Evolutionary conservation across 1,140 invertebrate species (phyloP).

Genomic region (Hylaeus volcanicus): DNA sequence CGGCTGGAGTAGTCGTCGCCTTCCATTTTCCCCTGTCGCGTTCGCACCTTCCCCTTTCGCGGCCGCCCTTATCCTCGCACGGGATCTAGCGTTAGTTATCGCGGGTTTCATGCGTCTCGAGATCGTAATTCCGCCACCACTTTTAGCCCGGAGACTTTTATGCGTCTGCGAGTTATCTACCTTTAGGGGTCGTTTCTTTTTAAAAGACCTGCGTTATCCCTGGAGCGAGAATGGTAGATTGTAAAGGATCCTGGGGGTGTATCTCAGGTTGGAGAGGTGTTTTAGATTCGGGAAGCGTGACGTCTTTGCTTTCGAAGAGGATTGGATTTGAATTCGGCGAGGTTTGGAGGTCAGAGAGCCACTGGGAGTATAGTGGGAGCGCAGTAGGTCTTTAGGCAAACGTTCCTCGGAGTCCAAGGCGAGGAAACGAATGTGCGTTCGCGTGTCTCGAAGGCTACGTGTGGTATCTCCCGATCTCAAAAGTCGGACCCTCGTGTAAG

Average conservation of each 20-base stretch:
- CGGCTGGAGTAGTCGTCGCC: constrained; percentile 11
- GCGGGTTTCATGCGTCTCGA: neutral
- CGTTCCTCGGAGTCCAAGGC: too few species aligned
- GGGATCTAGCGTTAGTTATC: constrained; percentile 28
- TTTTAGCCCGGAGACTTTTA: constrained; percentile 41
- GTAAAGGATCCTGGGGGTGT: too few species aligned
- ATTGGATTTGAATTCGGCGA: too few species aligned
- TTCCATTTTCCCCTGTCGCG: constrained; percentile 38
- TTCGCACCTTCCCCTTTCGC: constrained; percentile 14
- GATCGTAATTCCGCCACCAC: constrained; percentile 16
- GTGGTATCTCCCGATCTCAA: constrained; percentile 52
- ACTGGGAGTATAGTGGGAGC: too few species aligned
- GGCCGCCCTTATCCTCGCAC: neutral
- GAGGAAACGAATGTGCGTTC: too few species aligned
- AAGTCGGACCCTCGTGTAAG: constrained; percentile 20
- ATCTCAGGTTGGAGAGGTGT: too few species aligned
- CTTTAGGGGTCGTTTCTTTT: neutral
- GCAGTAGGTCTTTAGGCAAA: neutral
- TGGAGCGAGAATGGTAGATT: too few species aligned
- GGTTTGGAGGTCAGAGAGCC: too few species aligned
- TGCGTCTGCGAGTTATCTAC: constrained; percentile 13
- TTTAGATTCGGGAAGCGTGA: too few species aligned
- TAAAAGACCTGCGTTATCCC: neutral
- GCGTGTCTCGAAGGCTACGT: constrained; percentile 11
- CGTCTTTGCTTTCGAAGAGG: too few species aligned